Percentiles rank a stretch among this genome's conserved stretches.
phyloP scores from a whole-genome alignment of 2,888 invertebrate genomes.

The Hofmannophila pseudospretella region DNA sequence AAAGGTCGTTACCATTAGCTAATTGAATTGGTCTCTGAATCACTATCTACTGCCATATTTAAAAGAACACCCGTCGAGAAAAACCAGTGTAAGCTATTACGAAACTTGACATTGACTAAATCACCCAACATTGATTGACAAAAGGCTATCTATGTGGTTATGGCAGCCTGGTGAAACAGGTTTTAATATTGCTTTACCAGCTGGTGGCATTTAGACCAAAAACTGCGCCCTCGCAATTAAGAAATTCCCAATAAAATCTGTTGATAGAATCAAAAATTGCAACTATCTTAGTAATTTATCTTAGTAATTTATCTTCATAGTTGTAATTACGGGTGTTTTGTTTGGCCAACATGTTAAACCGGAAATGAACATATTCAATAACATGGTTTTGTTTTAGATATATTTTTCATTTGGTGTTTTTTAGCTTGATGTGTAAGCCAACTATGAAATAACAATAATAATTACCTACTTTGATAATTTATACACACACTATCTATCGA shows the following conservation, averaged over 20 bases:
- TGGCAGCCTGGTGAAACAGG: conserved; percentile 6
- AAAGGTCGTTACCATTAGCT: background rate
- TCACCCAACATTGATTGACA: conserved; percentile 3
- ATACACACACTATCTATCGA: too few species aligned
- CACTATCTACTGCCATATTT: background rate
- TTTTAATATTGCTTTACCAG: conserved; percentile 5
- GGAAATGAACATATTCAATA: too few species aligned
- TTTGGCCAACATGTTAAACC: background rate
- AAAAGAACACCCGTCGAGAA: background rate
- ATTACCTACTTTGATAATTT: too few species aligned
- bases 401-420: background rate
- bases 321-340: background rate
- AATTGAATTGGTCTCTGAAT: background rate
- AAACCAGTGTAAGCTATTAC: conserved; percentile 1
- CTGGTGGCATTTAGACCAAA: conserved; percentile 15
- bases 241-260: conserved; percentile 10
- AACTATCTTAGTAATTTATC: background rate
- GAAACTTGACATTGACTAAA: conserved; percentile 9
- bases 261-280: conserved; percentile 7
- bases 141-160: conserved; percentile 1
- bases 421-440: too few species aligned
- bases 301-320: background rate
- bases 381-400: background rate
- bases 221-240: conserved; percentile 9
- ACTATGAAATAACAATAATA: too few species aligned